phyloP scores from a whole-genome alignment of 2,113 vertebrate species.

The Carassius gibelio region DNA sequence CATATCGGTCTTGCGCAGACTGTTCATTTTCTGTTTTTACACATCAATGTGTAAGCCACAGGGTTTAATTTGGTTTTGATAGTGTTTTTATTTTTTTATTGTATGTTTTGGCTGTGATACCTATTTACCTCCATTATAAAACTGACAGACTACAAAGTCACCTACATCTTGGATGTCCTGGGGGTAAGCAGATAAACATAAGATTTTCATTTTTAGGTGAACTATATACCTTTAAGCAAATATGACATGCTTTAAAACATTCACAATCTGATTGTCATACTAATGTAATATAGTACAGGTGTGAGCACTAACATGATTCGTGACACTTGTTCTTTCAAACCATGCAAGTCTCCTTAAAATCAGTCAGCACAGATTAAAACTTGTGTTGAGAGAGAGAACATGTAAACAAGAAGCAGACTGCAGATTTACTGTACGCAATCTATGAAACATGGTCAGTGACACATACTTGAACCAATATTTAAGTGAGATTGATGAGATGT shows the following conservation, averaged over 20 bases:
- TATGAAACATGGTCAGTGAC: background rate
- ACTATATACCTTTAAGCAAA: background rate
- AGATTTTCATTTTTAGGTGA: no score
- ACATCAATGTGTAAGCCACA: no score
- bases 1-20: no score
- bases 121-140: no score
- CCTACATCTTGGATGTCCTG: no score
- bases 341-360: background rate
- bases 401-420: background rate
- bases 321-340: background rate
- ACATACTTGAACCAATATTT: constrained; percentile 1
- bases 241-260: background rate
- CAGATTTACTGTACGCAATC: background rate
- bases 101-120: no score
- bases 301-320: background rate
- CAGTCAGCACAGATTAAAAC: background rate
- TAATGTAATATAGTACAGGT: background rate
- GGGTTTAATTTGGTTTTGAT: no score
- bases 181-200: no score
- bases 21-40: no score
- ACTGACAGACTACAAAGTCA: no score
- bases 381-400: background rate
- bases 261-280: background rate
- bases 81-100: no score
- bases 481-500: background rate